Base-by-base conservation (phyloP, 2,113 vertebrate genomes). In the Glaucomys volans region DNA sequence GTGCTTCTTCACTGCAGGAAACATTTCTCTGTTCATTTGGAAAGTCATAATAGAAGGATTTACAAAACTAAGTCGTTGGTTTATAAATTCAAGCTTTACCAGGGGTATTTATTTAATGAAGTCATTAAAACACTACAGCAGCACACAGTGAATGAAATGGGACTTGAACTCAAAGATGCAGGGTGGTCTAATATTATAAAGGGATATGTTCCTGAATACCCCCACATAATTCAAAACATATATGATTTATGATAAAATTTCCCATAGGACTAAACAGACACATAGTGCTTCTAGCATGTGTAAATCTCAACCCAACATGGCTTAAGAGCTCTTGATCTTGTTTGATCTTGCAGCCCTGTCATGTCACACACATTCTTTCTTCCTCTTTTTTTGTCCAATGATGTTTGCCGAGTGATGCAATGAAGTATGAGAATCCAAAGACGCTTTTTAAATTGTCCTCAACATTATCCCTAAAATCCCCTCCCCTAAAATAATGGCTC, bases 31-130 rank as follows among this genome's bases (percentile, higher is more conserved):
- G 50, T 84, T 83, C 50, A 64, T 66, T 89, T 80, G 75, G 44
- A 90, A 95, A 88, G 26, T 28, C 22, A 6, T 18, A 72, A 59
- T 77, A 42, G 84, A 83, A 8, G 2, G 47, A 18, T 66, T 88
- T 83, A 75, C 1, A 26, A 91, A 82, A 59, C 54, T 59, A 85
- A 89, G 18, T 44, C 32, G 30, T 69, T 5, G 0, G 5, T 71
- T 69, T 74, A 69, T 75, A 67, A 50, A 81, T 62, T 5, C 40
- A 95, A 54, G 9, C 44, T 96, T 79, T 71, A 30, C 47, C 90
- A 81, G 17, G 35, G 81, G 1, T 74, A 90, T 87, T 96, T 94
- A 87, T 92, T 87, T 90, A 95, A 93, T 62, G 40, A 76, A 79
- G 62, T 87, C 71, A 8, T 95, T 83, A 79, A 74, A 96, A 87